Conservation (phyloP, 2,888 invertebrate genomes). For the Danaus chrysippus region DNA sequence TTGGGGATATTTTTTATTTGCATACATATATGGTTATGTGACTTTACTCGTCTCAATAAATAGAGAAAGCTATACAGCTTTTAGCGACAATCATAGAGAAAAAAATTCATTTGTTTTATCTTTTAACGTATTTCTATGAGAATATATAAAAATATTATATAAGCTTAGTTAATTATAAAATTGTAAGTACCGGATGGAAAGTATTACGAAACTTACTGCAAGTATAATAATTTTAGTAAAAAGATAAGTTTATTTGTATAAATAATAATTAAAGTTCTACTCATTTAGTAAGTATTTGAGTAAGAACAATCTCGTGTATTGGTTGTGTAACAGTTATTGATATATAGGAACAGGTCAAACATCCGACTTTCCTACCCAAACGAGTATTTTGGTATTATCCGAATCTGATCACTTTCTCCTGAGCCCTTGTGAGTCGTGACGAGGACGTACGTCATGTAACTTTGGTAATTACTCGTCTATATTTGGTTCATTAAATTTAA, state of each 20-base stretch:
- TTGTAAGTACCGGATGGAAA: too few species aligned
- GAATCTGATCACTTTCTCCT: slow-evolving; percentile 20
- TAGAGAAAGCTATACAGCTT: background rate
- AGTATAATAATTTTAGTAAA: too few species aligned
- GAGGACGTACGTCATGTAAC: slow-evolving; percentile 5
- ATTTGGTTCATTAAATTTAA: background rate
- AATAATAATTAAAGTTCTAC: too few species aligned
- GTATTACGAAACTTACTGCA: too few species aligned
- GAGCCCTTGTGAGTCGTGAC: slow-evolving; percentile 18
- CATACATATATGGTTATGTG: background rate
- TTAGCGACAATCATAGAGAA: too few species aligned
- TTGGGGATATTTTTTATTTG: background rate
- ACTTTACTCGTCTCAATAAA: background rate
- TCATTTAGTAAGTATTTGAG: too few species aligned
- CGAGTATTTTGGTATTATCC: slow-evolving; percentile 14
- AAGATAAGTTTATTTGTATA: too few species aligned
- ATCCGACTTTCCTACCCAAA: slow-evolving; percentile 15
- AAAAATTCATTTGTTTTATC: too few species aligned
- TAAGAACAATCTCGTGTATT: background rate
- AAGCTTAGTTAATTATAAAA: too few species aligned
- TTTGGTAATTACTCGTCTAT: slow-evolving; percentile 5
- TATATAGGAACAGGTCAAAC: background rate
- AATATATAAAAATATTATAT: too few species aligned
- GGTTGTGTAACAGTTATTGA: background rate
- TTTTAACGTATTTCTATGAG: too few species aligned